Evolutionary conservation across 2,888 invertebrate genomes (phyloP).

Genomic region (Catotricha subobsoleta): DNA sequence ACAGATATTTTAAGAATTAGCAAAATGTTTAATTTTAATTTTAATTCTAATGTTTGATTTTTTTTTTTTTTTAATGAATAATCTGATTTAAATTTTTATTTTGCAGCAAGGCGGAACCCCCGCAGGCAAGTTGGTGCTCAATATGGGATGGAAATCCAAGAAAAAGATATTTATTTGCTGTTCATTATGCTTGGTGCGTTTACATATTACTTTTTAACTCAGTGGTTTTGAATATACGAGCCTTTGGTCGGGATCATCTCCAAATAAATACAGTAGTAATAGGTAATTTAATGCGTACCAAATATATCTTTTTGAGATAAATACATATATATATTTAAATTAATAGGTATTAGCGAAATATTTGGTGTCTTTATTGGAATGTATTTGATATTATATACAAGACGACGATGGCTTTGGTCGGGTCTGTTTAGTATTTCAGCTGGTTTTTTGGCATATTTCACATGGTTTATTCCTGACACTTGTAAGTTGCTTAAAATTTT

Average conservation of each 20-base stretch:
- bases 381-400: slow-evolving; percentile 16
- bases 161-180: slow-evolving; percentile 18
- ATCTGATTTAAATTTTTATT: neutral
- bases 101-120: slow-evolving; percentile 5
- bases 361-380: slow-evolving; percentile 18
- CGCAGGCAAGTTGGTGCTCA: slow-evolving; percentile 18
- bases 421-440: slow-evolving; percentile 22
- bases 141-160: slow-evolving; percentile 25
- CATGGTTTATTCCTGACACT: slow-evolving; percentile 23
- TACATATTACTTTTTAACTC: slow-evolving; percentile 25
- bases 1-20: neutral
- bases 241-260: slow-evolving; percentile 25
- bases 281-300: too few species aligned
- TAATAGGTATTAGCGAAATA: slow-evolving; percentile 25
- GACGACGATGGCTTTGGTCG: slow-evolving; percentile 24
- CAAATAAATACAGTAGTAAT: slow-evolving; percentile 27
- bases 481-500: slow-evolving; percentile 14
- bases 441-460: slow-evolving; percentile 20
- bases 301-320: too few species aligned
- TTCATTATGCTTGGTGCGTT: slow-evolving; percentile 25
- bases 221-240: slow-evolving; percentile 27
- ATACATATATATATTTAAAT: neutral
- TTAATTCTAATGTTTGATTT: too few species aligned
- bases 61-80: too few species aligned
- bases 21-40: too few species aligned